These are phyloP conservation scores for Priocnemis perturbator DNA, from an alignment of 2,888 invertebrate genomes.

Conservation along the genomic window DNA sequence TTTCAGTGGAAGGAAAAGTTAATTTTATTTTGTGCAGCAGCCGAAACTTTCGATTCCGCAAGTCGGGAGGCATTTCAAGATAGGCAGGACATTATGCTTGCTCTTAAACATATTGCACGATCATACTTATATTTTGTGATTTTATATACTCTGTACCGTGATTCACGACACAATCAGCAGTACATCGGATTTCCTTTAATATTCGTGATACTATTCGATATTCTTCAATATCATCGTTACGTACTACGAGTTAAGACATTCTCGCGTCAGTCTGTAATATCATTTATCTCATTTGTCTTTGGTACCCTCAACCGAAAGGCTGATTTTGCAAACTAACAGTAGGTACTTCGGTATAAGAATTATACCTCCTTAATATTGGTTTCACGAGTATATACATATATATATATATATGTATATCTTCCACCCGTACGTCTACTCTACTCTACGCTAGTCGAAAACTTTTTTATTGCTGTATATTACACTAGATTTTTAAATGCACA, in stretches of 20 bases:
- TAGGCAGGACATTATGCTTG: too few relatives aligned
- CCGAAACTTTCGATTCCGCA: too few relatives aligned
- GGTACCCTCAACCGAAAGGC: constrained; percentile 48
- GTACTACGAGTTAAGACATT: background rate
- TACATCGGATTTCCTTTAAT: too few relatives aligned
- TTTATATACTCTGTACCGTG: too few relatives aligned
- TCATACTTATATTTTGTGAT: too few relatives aligned
- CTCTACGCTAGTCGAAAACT: constrained; percentile 34
- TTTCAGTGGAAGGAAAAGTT: too few relatives aligned
- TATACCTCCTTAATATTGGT: constrained; percentile 32
- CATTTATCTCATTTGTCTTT: constrained; percentile 22
- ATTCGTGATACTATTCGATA: too few relatives aligned
- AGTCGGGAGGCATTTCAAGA: too few relatives aligned
- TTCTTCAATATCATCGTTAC: background rate
- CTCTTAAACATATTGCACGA: too few relatives aligned
- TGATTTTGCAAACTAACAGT: constrained; percentile 42
- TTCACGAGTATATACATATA: constrained; percentile 22
- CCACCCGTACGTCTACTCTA: constrained; percentile 22
- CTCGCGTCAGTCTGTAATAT: constrained; percentile 1
- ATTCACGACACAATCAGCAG: too few relatives aligned
- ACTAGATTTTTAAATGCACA: constrained; percentile 43
- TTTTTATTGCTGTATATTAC: constrained; percentile 44
- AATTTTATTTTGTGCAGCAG: too few relatives aligned
- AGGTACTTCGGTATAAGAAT: constrained; percentile 18
- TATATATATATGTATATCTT: constrained; percentile 24